Evolutionary conservation across 2,797 vertebrate species (phyloP).

Genomic region (Takifugu ocellatus): DNA sequence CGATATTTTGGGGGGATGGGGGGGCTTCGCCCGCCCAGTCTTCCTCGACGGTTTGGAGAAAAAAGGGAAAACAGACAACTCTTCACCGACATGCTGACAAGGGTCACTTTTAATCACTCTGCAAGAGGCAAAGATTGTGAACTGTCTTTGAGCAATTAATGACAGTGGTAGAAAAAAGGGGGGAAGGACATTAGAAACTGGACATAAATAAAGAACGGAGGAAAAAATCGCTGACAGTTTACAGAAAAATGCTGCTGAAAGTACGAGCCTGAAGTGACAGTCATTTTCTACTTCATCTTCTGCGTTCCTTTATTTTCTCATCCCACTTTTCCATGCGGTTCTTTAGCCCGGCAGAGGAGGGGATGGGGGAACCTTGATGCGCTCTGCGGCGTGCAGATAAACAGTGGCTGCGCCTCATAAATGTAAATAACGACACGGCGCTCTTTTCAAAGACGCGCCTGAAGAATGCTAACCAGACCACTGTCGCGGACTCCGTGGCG

Average conservation of each 20-base stretch:
- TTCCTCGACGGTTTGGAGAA: conserved; percentile 43
- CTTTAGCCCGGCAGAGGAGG: conserved; percentile 2
- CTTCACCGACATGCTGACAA: conserved; percentile 39
- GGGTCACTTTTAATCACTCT: no score
- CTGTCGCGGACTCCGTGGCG: conserved; percentile 8
- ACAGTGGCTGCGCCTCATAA: conserved; percentile 20
- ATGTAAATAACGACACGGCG: conserved; percentile 28
- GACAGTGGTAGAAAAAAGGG: neutral
- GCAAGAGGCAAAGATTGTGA: no score
- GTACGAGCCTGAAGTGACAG: conserved; percentile 9
- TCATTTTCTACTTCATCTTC: conserved; percentile 5
- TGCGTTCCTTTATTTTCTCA: conserved; percentile 18
- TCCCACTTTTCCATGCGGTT: conserved; percentile 10
- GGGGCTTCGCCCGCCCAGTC: conserved; percentile 26
- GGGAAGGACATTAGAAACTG: neutral
- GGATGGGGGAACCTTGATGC: conserved; percentile 14
- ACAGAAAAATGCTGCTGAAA: conserved; percentile 6
- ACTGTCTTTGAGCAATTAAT: conserved; percentile 4
- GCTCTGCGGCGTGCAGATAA: conserved; percentile 7
- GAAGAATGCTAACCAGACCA: conserved; percentile 12
- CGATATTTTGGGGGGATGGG: conserved; percentile 24
- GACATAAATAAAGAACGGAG: no score
- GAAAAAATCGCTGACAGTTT: neutral
- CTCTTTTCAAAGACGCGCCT: conserved; percentile 6
- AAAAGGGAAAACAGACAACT: conserved; percentile 32